Percentiles rank a stretch among this genome's conserved stretches.
Conservation (phyloP, 2,113 vertebrate genomes). For the Daphoenositta chrysoptera region DNA sequence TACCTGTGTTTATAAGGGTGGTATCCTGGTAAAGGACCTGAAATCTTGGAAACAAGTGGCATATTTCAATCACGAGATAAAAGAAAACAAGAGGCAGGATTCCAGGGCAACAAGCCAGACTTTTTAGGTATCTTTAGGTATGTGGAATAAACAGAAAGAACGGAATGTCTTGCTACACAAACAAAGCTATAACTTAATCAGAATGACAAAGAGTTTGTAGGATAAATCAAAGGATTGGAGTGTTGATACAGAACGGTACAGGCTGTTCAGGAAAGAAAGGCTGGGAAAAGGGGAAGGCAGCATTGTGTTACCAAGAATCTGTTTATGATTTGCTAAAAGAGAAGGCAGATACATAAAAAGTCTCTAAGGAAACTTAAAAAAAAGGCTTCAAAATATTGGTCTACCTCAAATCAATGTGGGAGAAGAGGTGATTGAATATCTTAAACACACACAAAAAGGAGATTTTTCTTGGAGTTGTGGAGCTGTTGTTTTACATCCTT, state of each 20-base stretch:
- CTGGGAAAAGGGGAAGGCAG: not conserved
- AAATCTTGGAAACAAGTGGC: not conserved
- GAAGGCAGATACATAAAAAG: not conserved
- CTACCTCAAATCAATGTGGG: not conserved
- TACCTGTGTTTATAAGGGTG: not conserved
- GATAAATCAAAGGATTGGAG: slow-evolving; percentile 23
- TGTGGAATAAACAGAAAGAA: slow-evolving; percentile 51
- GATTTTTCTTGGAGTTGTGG: not conserved
- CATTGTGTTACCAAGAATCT: not conserved
- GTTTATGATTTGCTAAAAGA: not conserved
- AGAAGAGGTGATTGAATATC: not conserved
- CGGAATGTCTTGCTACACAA: slow-evolving; percentile 12
- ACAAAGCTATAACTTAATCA: slow-evolving; percentile 44
- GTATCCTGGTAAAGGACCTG: not conserved
- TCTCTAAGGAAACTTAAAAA: not conserved
- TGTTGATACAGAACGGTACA: slow-evolving; percentile 11
- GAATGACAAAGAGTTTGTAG: not conserved
- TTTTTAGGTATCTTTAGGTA: slow-evolving; percentile 17
- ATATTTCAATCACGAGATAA: not conserved
- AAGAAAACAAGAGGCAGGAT: not conserved
- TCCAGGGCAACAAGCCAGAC: slow-evolving; percentile 14
- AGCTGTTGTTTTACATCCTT: not conserved
- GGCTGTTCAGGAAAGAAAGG: slow-evolving; percentile 14
- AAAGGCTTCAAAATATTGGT: not conserved
- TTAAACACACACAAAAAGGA: not conserved